phyloP scores from a whole-genome alignment of 2,113 vertebrate species.

The Coryphaenoides rupestris region DNA sequence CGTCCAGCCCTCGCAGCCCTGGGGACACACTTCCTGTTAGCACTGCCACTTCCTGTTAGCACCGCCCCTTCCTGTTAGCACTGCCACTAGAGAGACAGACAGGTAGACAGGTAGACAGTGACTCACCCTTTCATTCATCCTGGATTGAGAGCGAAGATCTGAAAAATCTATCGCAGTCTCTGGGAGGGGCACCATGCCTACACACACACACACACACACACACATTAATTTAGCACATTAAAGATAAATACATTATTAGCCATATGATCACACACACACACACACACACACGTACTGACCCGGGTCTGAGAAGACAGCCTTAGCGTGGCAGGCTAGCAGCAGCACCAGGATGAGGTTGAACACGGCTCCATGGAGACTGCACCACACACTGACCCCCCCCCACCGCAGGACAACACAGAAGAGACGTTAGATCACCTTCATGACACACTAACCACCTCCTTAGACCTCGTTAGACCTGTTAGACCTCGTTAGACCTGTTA shows the following conservation, averaged over 20 bases:
- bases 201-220: background rate
- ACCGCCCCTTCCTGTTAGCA: no score
- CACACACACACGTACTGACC: conserved; percentile 51
- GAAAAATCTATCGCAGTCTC: conserved; percentile 79
- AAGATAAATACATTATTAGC: background rate
- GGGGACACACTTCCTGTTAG: conserved; percentile 9
- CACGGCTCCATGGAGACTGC: conserved; percentile 73
- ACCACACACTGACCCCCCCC: conserved; percentile 79
- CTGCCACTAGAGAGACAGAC: no score
- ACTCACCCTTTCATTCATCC: conserved; percentile 79
- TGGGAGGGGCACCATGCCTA: conserved; percentile 79
- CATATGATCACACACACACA: background rate
- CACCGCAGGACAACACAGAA: conserved; percentile 4
- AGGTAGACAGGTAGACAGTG: background rate
- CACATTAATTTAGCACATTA: background rate
- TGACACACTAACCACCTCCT: background rate
- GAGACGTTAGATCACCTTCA: no score
- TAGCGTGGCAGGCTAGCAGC: conserved; percentile 77
- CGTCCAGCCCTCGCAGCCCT: conserved; percentile 82
- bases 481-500: no score
- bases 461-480: no score
- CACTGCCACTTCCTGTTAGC: no score
- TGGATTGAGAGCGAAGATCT: conserved; percentile 84
- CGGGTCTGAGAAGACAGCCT: conserved; percentile 81
- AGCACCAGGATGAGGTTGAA: conserved; percentile 78